Conservation (phyloP, 2,797 vertebrate species). For the Hapalemur alaotrensis region DNA sequence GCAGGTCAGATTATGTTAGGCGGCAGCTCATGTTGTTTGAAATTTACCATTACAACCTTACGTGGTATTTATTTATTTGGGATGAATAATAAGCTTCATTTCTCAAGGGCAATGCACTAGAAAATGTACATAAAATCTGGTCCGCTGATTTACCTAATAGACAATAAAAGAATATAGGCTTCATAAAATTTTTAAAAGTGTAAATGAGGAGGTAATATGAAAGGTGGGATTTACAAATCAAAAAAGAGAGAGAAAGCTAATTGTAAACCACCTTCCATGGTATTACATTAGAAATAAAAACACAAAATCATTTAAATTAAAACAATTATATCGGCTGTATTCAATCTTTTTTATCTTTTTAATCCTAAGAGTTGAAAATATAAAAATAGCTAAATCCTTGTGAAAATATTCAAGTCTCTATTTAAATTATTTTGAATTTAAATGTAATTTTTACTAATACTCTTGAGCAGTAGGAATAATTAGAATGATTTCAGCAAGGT, state of each 20-base stretch:
- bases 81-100: constrained; percentile 73
- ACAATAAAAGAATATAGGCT: constrained; percentile 83
- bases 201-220: constrained; percentile 83
- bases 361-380: constrained; percentile 80
- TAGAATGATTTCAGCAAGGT: constrained; percentile 82
- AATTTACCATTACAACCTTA: constrained; percentile 26
- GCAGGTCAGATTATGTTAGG: constrained; percentile 33
- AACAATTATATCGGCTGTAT: constrained; percentile 67
- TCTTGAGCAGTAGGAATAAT: constrained; percentile 83
- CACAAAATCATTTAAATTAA: constrained; percentile 81
- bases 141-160: constrained; percentile 81
- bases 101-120: constrained; percentile 70
- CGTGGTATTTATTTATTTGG: constrained; percentile 75
- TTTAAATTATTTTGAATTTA: constrained; percentile 84
- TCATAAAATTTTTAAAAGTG: constrained; percentile 81
- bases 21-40: constrained; percentile 43
- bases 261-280: constrained; percentile 57
- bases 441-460: constrained; percentile 84
- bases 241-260: constrained; percentile 71
- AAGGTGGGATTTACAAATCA: constrained; percentile 76
- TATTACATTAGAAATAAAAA: constrained; percentile 77
- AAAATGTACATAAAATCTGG: constrained; percentile 78
- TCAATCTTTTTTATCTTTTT: constrained; percentile 73
- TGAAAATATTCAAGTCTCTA: constrained; percentile 75
- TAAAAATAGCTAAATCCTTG: constrained; percentile 78